Conservation (phyloP, 2,113 vertebrate genomes). For the Sylvilagus bachmani region DNA sequence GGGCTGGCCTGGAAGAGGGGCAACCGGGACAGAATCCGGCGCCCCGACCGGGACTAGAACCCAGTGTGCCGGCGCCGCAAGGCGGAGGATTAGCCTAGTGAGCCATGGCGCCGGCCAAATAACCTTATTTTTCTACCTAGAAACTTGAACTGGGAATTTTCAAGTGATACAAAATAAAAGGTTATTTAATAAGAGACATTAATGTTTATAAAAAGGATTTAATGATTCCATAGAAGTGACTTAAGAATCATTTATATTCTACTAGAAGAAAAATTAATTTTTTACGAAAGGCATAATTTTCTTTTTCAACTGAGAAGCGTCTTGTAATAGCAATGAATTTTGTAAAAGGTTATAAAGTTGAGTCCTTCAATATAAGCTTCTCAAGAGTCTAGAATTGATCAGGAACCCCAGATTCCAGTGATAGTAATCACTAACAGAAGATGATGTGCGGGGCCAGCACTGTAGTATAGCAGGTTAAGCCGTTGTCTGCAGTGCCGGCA, state of each 20-base stretch:
- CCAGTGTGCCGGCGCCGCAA: too few relatives aligned
- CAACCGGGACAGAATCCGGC: too few relatives aligned
- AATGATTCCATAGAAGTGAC: constrained; percentile 13
- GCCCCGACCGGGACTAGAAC: too few relatives aligned
- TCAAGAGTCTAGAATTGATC: not conserved
- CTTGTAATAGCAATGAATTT: not conserved
- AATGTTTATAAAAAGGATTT: not conserved
- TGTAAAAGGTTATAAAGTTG: constrained; percentile 29
- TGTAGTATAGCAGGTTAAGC: too few relatives aligned
- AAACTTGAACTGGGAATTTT: constrained; percentile 5
- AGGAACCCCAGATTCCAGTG: not conserved
- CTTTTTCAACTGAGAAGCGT: not conserved
- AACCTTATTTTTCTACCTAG: not conserved
- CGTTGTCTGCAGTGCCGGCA: too few relatives aligned
- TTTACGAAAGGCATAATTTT: not conserved
- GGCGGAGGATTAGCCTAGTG: too few relatives aligned
- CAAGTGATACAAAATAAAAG: constrained; percentile 26
- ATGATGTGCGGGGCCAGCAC: not conserved
- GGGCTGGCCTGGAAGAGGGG: too few relatives aligned
- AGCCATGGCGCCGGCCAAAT: not conserved
- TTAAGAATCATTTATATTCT: not conserved
- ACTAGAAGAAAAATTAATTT: not conserved
- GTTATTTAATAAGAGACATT: constrained; percentile 47
- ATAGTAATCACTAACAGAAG: not conserved
- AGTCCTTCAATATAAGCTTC: not conserved